These are phyloP conservation scores for Perca flavescens DNA, from an alignment of 2,113 vertebrate species.

Conservation along the genomic window DNA sequence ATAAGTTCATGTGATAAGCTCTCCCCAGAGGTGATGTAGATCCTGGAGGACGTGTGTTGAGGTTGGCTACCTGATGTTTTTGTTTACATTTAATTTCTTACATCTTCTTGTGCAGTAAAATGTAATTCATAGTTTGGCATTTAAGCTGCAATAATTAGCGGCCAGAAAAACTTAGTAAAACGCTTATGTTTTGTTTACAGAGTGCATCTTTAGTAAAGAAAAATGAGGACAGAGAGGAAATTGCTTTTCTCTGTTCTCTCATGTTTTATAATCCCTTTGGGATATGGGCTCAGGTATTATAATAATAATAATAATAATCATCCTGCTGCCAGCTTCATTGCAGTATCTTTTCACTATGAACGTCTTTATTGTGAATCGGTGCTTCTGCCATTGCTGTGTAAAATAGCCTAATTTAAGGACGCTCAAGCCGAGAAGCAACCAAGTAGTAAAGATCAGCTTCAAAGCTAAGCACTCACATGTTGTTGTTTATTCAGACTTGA, in stretches of 20 bases:
- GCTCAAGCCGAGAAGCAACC: neutral
- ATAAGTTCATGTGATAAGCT: slow-evolving; percentile 45
- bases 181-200: slow-evolving; percentile 6
- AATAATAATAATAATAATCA: slow-evolving; percentile 27
- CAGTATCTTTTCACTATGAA: slow-evolving; percentile 46
- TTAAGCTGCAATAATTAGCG: neutral
- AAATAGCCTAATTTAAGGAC: slow-evolving; percentile 18
- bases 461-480: slow-evolving; percentile 23
- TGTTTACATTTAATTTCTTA: neutral
- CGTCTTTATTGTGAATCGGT: slow-evolving; percentile 32
- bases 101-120: neutral
- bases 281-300: slow-evolving; percentile 37
- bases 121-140: neutral
- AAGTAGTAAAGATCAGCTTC: slow-evolving; percentile 36
- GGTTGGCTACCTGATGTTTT: neutral
- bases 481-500: slow-evolving; percentile 37
- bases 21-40: slow-evolving; percentile 3
- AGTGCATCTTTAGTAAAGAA: neutral
- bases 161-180: neutral
- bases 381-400: slow-evolving; percentile 1
- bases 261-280: slow-evolving; percentile 38
- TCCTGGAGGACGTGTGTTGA: neutral
- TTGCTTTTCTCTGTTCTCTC: slow-evolving; percentile 23
- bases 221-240: slow-evolving; percentile 8
- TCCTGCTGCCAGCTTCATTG: neutral